These are phyloP conservation scores for Orchesellides sinensis DNA, from an alignment of 2,888 invertebrate genomes.

Conservation along the genomic window DNA sequence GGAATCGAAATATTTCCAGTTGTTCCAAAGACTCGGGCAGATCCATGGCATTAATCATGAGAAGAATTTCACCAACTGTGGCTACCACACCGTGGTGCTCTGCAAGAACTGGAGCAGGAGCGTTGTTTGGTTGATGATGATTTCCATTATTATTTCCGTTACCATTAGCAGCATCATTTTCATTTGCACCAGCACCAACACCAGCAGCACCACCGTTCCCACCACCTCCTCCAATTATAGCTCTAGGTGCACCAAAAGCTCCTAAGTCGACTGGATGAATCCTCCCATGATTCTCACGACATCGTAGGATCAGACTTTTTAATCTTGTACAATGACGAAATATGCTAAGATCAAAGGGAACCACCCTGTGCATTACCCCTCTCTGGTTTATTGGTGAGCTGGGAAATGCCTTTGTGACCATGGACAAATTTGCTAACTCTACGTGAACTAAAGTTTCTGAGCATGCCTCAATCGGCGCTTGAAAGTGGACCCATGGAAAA, in stretches of 20 bases:
- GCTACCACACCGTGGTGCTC: conserved; percentile 38
- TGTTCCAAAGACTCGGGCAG: conserved; percentile 62
- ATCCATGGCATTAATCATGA: conserved; percentile 66
- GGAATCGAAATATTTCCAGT: conserved; percentile 68
- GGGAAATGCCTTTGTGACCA: conserved; percentile 59
- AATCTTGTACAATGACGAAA: conserved; percentile 63
- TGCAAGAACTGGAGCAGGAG: not conserved
- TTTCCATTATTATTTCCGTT: conserved; percentile 23
- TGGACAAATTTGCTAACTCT: conserved; percentile 67
- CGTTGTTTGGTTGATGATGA: not conserved
- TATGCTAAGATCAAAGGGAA: conserved; percentile 68
- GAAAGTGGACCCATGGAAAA: conserved; percentile 69
- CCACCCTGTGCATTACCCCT: conserved; percentile 42
- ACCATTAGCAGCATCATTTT: conserved; percentile 41
- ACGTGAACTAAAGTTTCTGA: conserved; percentile 62
- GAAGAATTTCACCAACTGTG: conserved; percentile 59
- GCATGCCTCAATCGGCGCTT: conserved; percentile 55
- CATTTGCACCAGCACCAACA: conserved; percentile 4
- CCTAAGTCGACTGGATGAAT: conserved; percentile 57
- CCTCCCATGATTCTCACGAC: conserved; percentile 66
- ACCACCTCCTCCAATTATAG: not conserved
- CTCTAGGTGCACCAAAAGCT: conserved; percentile 26
- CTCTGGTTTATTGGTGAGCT: conserved; percentile 20
- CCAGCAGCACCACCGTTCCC: conserved; percentile 1
- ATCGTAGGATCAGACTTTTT: conserved; percentile 63